These are phyloP conservation scores for Sphinx pinastri DNA, from an alignment of 2,888 invertebrate genomes.

Conservation along the genomic window DNA sequence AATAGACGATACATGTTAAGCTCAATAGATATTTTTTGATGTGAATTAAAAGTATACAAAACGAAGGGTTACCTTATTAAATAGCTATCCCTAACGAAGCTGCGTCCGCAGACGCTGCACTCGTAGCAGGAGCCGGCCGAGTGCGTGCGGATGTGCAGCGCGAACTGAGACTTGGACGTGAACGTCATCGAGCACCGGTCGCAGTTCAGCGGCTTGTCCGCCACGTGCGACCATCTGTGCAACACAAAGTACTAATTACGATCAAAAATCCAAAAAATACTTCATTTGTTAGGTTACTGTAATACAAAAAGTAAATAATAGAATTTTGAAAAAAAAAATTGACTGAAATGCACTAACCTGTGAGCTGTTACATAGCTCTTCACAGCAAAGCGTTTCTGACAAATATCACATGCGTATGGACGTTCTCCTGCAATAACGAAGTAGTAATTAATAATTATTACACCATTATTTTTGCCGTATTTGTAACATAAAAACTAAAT, in stretches of 20 bases:
- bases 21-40: no score
- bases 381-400: constrained; percentile 91
- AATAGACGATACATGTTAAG: no score
- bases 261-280: no score
- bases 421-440: constrained; percentile 85
- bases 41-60: no score
- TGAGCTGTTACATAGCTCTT: constrained; percentile 92
- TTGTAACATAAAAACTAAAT: constrained; percentile 23
- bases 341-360: constrained; percentile 65
- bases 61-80: constrained; percentile 82
- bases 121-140: constrained; percentile 88
- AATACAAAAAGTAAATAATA: no score
- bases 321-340: no score
- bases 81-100: constrained; percentile 90
- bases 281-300: no score
- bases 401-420: constrained; percentile 91
- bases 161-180: constrained; percentile 89
- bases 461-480: no score
- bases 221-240: constrained; percentile 89
- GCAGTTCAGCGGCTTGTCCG: constrained; percentile 89
- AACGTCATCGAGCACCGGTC: constrained; percentile 89
- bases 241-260: background rate
- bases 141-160: constrained; percentile 90
- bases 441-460: constrained; percentile 18
- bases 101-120: constrained; percentile 89